A percentile compares a stretch with the other conserved stretches of the same genome.
Evolutionary conservation across 30 jellyfish, hydroid and myxozoan species (phyloP).

Genomic region (Catostylus mosaicus): DNA sequence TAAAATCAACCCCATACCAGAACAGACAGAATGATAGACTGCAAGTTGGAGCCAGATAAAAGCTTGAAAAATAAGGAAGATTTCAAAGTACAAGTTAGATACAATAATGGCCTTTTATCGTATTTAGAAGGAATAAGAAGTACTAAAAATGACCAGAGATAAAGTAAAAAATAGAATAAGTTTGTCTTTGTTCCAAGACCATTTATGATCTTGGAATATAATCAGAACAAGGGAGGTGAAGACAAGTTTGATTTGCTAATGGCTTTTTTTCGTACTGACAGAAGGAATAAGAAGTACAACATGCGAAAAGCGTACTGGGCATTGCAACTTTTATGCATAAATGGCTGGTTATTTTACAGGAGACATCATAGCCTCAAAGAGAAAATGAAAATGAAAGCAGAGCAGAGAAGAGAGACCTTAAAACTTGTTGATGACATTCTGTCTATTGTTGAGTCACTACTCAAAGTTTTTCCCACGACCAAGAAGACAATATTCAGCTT

Average conservation of each 20-base stretch:
- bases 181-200: background rate
- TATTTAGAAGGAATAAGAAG: too few relatives aligned
- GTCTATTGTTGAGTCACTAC: slow-evolving; percentile 7
- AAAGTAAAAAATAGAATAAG: slow-evolving; percentile 29
- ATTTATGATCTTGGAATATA: slow-evolving; percentile 37
- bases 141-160: slow-evolving; percentile 32
- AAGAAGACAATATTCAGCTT: slow-evolving; percentile 50
- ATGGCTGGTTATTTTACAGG: slow-evolving; percentile 22
- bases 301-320: slow-evolving; percentile 44
- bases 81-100: too few relatives aligned
- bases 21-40: too few relatives aligned
- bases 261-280: slow-evolving; percentile 38
- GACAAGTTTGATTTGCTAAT: slow-evolving; percentile 29
- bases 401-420: background rate
- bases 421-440: background rate
- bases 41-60: too few relatives aligned
- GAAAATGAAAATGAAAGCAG: background rate
- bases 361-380: slow-evolving; percentile 1
- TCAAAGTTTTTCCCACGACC: slow-evolving; percentile 12
- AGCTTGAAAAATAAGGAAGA: too few relatives aligned
- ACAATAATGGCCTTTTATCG: too few relatives aligned
- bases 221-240: slow-evolving; percentile 34
- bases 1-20: too few relatives aligned
- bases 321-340: slow-evolving; percentile 23
- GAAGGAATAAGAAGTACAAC: slow-evolving; percentile 25